Evolutionary conservation across 2,888 invertebrate genomes (phyloP), one percentile per base, ranked within the genome.

Genomic region (Arctia plantaginis): DNA sequence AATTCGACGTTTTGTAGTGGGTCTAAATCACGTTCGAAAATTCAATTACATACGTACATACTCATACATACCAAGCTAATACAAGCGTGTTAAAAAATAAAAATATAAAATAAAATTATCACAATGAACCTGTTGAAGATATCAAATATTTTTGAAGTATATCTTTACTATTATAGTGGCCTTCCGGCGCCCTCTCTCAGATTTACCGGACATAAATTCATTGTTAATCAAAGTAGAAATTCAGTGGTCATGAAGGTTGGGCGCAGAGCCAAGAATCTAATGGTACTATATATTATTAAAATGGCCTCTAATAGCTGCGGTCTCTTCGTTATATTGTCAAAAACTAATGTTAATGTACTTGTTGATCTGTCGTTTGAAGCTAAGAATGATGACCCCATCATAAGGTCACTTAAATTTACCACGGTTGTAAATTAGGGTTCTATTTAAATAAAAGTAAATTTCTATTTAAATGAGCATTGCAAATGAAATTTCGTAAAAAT

Each of bases 121-220:
- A 35, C 35, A 35, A 35, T 35, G 35, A 6, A 35, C 35, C 35
- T 35, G 35, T 35, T 35, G 35, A 4, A 35, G 35, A 35, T 35
- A 35, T 35, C 6, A 35, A 35, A 6, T 35, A 35, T 35, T 35
- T 3, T 35, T 3, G 6, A 35, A 35, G 35, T 35, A 35, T 35
- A 35, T 35, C 18, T 8, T n/a, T 66, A 44, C 27, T 44, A 44
- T 3, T 66, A 66, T 8, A 33, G 23, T 67, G 30, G 2, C 62
- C 41, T 41, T 23, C 6, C 3, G 44, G 44, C n/a, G 23, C 47
- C 35, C 65, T 66, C 10, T n/a, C 59, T 66, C 62, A 35, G 51
- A 12, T 30, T 44, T 65, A 62, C 66, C 27, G 35, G 35, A 62
- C 66, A 84, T 76, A 80, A 80, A 81, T 82, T 69, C 35, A 30